phyloP scores from a whole-genome alignment of 1,140 invertebrate species.

The Philotrypesis tridentata region DNA sequence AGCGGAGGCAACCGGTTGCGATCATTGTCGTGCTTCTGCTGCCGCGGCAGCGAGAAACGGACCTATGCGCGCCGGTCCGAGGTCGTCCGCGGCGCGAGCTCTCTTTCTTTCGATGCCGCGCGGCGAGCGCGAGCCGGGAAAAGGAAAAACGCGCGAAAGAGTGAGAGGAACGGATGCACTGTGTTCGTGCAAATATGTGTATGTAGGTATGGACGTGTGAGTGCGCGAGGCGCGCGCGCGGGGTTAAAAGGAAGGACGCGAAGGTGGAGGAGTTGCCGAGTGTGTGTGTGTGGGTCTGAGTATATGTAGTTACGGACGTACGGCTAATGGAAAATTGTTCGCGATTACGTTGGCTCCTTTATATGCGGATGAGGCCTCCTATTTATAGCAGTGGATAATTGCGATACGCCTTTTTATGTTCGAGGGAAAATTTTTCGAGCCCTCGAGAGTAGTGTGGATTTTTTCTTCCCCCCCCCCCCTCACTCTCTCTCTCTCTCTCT shows the following conservation, averaged over 20 bases:
- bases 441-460: too few relatives aligned
- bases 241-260: background rate
- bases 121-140: constrained; percentile 23
- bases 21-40: constrained; percentile 72
- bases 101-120: background rate
- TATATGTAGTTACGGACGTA: too few relatives aligned
- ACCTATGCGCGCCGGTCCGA: constrained; percentile 20
- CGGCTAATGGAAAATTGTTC: background rate
- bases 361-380: background rate
- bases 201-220: too few relatives aligned
- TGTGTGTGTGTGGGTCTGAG: too few relatives aligned
- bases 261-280: background rate
- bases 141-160: constrained; percentile 31
- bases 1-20: constrained; percentile 71
- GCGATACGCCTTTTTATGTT: background rate
- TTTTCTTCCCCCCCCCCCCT: too few relatives aligned
- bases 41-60: background rate
- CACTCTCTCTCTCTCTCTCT: too few relatives aligned
- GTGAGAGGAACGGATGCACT: constrained; percentile 35
- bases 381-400: background rate
- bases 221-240: too few relatives aligned
- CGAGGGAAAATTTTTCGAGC: background rate
- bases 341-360: background rate
- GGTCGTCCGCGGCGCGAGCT: constrained; percentile 12
- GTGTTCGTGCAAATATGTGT: too few relatives aligned